Base-by-base conservation (phyloP, 1,140 invertebrate species). In the Temnothorax curvispinosus region DNA sequence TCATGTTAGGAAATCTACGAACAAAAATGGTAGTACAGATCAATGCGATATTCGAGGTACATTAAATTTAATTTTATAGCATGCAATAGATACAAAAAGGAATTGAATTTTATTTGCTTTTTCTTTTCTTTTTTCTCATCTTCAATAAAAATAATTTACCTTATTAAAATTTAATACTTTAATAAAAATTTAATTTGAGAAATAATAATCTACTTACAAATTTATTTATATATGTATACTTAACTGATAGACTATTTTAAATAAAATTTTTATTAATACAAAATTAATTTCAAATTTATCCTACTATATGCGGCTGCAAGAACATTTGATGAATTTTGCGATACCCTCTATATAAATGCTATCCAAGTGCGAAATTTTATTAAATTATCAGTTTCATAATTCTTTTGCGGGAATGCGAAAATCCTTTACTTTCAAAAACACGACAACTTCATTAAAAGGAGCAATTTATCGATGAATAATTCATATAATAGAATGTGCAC, bases 401-500 rank as follows among this genome's bases (percentile, higher is more conserved):
- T 56, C 62, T 38, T 13, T 75, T 41, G 38, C n/a, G 13, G 18
- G 1, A 64, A 21, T 18, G 38, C 3, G 38, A 74, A 84, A 74
- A 58, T 60, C 6, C 18, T 74, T 82, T 74, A 41, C 13, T 35
- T 82, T 71, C 15, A 41, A 75, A 47, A 50, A 74, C 27, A n/a
- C 11, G n/a, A 44, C 11, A 74, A 56, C 18, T 47, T 82, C 41
- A 62, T 74, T 84, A 38, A 58, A 74, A 50, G 38, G 3, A 62
- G 41, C 32, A 81, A 84, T 74, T 84, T 75, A 75, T 38, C 15
- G 32, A 8, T 60, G 32, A 60, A 62, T 84, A 38, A 84, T 74
- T 35, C 27, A 18, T 3, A 44, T 75, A 60, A 74, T 62, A 18
- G 27, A 74, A 82, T 47, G 2, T 47, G 6, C 35, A 27, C 41